Conservation (phyloP, 2,888 invertebrate species). For the Euzetes globulus region DNA sequence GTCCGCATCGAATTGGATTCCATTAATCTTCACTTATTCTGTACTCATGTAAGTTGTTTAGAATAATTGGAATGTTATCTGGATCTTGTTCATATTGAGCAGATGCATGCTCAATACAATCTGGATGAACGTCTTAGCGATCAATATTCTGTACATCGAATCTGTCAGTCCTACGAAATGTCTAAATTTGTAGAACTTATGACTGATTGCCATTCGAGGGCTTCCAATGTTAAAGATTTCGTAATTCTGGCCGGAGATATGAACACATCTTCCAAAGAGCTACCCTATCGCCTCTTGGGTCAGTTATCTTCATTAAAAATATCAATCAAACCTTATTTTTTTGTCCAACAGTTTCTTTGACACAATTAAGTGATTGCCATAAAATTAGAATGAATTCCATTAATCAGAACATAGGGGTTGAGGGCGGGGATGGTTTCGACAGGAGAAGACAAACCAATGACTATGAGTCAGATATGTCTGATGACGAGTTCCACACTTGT, state of each 20-base stretch:
- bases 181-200: constrained; percentile 88
- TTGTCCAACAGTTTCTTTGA: constrained; percentile 3
- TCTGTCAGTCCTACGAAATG: constrained; percentile 86
- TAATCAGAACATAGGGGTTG: constrained; percentile 31
- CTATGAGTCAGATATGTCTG: constrained; percentile 35
- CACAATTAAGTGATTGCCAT: constrained; percentile 35
- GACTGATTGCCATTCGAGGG: constrained; percentile 55
- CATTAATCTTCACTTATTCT: constrained; percentile 36
- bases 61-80: not conserved
- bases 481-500: constrained; percentile 60
- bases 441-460: constrained; percentile 11
- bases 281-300: constrained; percentile 60
- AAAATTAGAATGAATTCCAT: constrained; percentile 21
- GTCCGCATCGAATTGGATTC: constrained; percentile 32
- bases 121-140: constrained; percentile 61
- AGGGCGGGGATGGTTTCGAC: constrained; percentile 35
- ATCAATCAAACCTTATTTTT: not conserved
- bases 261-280: constrained; percentile 79
- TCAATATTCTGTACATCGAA: constrained; percentile 78
- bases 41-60: constrained; percentile 36
- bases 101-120: constrained; percentile 88
- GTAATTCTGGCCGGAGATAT: constrained; percentile 87
- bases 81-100: constrained; percentile 39
- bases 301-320: not conserved
- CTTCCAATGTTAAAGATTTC: constrained; percentile 55